phyloP scores from a whole-genome alignment of 2,113 vertebrate genomes.

The Nestor notabilis region DNA sequence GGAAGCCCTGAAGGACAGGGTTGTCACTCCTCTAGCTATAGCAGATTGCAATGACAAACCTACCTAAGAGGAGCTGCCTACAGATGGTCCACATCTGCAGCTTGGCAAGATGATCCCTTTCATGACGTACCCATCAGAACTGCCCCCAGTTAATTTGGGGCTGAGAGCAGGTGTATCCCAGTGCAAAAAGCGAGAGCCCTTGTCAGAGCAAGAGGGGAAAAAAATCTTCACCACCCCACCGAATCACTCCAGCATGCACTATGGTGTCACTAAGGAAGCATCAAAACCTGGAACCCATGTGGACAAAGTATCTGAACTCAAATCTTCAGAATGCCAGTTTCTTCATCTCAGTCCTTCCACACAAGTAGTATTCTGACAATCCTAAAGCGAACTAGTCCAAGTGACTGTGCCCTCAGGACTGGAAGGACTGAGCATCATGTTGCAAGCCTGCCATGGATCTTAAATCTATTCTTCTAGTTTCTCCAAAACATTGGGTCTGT shows the following conservation, averaged over 20 bases:
- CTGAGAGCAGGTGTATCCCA: not conserved
- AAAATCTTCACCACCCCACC: accelerated
- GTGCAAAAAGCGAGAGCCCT: not conserved
- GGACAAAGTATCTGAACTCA: not conserved
- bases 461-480: not conserved
- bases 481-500: not conserved
- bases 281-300: accelerated
- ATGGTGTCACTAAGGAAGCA: not conserved
- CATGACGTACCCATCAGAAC: not conserved
- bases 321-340: not conserved
- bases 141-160: not conserved
- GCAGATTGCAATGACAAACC: not conserved
- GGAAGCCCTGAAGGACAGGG: not conserved
- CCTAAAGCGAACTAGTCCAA: not conserved
- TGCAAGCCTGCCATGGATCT: not conserved
- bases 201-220: not conserved
- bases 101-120: not conserved
- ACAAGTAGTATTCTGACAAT: not conserved
- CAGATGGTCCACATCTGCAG: not conserved
- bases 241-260: accelerated
- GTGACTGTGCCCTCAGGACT: not conserved
- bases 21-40: not conserved
- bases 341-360: not conserved
- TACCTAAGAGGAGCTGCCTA: not conserved
- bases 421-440: not conserved